Evolutionary conservation across 2,797 vertebrate species (phyloP).

Genomic region (Cirrhinus molitorella): DNA sequence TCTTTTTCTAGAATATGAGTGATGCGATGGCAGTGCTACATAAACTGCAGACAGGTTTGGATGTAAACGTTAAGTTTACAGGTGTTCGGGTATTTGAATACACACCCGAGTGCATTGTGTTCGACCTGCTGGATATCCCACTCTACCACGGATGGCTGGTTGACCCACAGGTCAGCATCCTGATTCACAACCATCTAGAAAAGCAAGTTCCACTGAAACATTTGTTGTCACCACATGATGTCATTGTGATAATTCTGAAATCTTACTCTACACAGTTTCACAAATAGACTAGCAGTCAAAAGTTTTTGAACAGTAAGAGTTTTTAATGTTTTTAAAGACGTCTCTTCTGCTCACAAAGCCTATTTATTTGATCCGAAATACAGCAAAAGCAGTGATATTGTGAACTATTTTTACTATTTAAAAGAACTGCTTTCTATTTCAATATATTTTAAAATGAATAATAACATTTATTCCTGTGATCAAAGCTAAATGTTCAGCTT

Average conservation of each 20-base stretch:
- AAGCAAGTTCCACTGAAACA: neutral
- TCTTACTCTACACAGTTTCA: neutral
- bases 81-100: slow-evolving; percentile 97
- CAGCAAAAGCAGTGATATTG: too few relatives aligned
- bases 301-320: too few relatives aligned
- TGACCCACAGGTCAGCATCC: slow-evolving; percentile 91
- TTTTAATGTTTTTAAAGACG: too few relatives aligned
- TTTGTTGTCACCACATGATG: neutral
- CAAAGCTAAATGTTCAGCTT: too few relatives aligned
- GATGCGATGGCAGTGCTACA: slow-evolving; percentile 98
- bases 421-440: too few relatives aligned
- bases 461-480: too few relatives aligned
- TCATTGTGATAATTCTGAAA: neutral
- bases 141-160: slow-evolving; percentile 99
- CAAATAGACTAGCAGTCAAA: neutral
- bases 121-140: slow-evolving; percentile 97
- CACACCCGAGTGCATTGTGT: slow-evolving; percentile 98
- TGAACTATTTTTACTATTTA: too few relatives aligned
- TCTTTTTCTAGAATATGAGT: slow-evolving; percentile 90
- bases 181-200: neutral
- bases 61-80: slow-evolving; percentile 98
- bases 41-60: slow-evolving; percentile 97
- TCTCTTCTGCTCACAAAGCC: too few relatives aligned
- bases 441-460: too few relatives aligned
- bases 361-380: too few relatives aligned